Evolutionary conservation across 1,140 invertebrate genomes (phyloP).

Genomic region (Choristoneura fumiferana): DNA sequence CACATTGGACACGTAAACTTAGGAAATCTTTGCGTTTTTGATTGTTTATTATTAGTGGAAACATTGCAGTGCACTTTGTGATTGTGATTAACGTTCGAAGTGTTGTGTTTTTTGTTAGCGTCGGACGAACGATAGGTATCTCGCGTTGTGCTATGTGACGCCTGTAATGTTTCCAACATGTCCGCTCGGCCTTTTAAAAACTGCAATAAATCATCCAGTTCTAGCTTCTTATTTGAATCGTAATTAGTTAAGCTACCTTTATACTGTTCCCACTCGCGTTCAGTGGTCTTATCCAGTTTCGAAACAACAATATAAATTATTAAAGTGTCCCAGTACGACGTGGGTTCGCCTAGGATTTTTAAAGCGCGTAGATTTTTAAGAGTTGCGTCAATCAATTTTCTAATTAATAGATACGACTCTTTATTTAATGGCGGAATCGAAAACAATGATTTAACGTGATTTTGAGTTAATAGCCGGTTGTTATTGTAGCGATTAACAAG

Average conservation of each 20-base stretch:
- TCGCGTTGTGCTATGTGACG: too few species aligned
- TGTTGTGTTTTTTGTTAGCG: too few species aligned
- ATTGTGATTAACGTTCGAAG: too few species aligned
- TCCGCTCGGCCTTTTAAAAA: neutral
- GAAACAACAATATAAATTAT: constrained; percentile 12
- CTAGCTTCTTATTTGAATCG: neutral
- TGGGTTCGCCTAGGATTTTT: constrained; percentile 18
- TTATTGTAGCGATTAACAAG: constrained; percentile 9
- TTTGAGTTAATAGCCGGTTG: neutral
- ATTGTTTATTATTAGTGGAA: too few species aligned
- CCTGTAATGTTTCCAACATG: neutral
- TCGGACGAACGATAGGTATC: too few species aligned
- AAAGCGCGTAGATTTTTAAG: constrained; percentile 19
- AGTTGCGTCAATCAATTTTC: constrained; percentile 11
- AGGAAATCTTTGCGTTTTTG: constrained; percentile 7
- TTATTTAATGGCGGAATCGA: constrained; percentile 1
- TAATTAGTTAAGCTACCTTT: too few species aligned
- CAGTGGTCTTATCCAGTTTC: constrained; percentile 16
- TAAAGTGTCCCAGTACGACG: constrained; percentile 16
- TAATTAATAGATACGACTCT: constrained; percentile 17
- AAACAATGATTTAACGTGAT: constrained; percentile 17
- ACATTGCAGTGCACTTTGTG: too few species aligned
- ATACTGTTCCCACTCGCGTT: constrained; percentile 19
- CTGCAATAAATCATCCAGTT: neutral
- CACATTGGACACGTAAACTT: constrained; percentile 17